phyloP scores from a whole-genome alignment of 2,113 vertebrate species.

The Gymnocephalus cernua region DNA sequence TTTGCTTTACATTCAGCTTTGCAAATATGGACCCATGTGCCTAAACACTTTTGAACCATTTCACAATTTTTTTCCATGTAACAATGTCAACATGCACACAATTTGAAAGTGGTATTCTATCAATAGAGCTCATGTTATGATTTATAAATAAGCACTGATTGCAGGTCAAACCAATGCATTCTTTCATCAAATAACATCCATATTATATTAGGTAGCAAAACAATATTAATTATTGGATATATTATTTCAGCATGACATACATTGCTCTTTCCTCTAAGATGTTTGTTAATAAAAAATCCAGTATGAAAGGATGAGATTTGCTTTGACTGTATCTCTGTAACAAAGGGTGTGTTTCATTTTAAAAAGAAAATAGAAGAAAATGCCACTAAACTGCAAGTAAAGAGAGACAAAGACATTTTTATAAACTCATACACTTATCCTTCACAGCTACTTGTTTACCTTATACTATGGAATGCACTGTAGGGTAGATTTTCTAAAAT shows the following conservation, averaged over 20 bases:
- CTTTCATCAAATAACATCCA: conserved; percentile 59
- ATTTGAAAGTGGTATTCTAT: conserved; percentile 32
- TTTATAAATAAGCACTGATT: conserved; percentile 51
- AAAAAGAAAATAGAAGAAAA: conserved; percentile 53
- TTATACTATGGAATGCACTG: conserved; percentile 62
- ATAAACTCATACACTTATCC: conserved; percentile 90
- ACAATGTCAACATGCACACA: conserved; percentile 60
- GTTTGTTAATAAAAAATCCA: conserved; percentile 45
- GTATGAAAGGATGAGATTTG: conserved; percentile 78
- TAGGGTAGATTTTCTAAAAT: conserved; percentile 45
- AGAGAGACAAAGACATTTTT: conserved; percentile 86
- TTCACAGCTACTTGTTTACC: conserved; percentile 83
- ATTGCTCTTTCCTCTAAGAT: conserved; percentile 46
- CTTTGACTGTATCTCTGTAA: conserved; percentile 90
- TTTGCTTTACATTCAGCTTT: conserved; percentile 59
- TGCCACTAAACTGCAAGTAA: conserved; percentile 84
- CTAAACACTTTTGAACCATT: conserved; percentile 11
- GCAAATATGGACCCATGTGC: conserved; percentile 41
- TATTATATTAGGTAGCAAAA: conserved; percentile 67
- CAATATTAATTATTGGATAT: conserved; percentile 75
- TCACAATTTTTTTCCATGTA: conserved; percentile 12
- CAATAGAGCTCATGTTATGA: conserved; percentile 49
- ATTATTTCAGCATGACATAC: conserved; percentile 70
- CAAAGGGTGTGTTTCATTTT: conserved; percentile 70
- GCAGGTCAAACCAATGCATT: conserved; percentile 57